Evolutionary conservation across 1,140 invertebrate genomes (phyloP).

Genomic region (Brachystomella parvula): DNA sequence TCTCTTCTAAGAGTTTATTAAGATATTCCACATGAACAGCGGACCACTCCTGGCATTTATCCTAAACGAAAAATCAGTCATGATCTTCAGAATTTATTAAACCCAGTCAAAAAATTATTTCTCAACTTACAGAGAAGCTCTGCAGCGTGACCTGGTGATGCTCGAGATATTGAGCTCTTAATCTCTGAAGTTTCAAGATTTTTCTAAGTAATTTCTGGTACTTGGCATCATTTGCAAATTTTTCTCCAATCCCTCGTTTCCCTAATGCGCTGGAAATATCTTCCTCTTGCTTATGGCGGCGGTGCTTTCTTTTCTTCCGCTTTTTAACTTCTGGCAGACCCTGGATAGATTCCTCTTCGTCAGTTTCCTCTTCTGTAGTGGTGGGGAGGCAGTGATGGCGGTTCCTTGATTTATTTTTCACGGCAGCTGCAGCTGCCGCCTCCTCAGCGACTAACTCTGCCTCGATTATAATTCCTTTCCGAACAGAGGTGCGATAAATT

Average conservation of each 20-base stretch:
- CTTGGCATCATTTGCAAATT: conserved; percentile 8
- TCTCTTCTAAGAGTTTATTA: conserved; percentile 3
- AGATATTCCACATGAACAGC: background rate
- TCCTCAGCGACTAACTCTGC: background rate
- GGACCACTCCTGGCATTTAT: background rate
- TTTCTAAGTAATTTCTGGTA: conserved; percentile 21
- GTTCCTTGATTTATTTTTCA: background rate
- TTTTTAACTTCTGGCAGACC: background rate
- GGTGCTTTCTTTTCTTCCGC: background rate
- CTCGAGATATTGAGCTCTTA: background rate
- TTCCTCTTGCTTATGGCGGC: background rate
- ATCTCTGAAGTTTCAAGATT: conserved; percentile 8
- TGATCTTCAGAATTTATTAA: background rate
- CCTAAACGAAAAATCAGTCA: background rate
- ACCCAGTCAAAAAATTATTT: background rate
- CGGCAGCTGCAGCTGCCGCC: background rate
- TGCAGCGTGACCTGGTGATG: background rate
- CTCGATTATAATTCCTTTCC: conserved; percentile 20
- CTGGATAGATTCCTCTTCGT: conserved; percentile 8
- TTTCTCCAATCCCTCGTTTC: background rate
- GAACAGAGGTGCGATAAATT: conserved; percentile 19
- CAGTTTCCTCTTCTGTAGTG: background rate
- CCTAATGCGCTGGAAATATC: conserved; percentile 1
- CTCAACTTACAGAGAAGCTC: background rate
- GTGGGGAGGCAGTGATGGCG: background rate